Percentiles rank a stretch among this genome's conserved stretches.
Conservation (phyloP, 2,113 vertebrate species). For the Ptilonorhynchus violaceus region DNA sequence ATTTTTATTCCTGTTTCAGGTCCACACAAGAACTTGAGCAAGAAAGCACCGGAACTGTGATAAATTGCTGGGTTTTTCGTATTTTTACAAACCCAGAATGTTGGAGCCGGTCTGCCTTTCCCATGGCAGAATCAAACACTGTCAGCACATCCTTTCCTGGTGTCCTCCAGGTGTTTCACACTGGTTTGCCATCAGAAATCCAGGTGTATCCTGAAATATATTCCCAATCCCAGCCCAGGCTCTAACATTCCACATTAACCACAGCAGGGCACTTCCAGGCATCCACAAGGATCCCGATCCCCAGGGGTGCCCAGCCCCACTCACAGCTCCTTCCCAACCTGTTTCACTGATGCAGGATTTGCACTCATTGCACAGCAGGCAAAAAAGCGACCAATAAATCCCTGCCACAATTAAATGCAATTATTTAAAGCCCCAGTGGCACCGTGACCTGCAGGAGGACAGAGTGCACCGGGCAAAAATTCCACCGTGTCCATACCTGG, state of each 20-base stretch:
- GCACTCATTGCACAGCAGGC: background rate
- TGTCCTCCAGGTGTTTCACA: background rate
- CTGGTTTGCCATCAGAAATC: background rate
- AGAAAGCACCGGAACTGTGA: background rate
- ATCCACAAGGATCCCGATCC: background rate
- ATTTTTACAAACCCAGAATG: background rate
- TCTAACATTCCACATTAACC: background rate
- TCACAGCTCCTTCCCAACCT: background rate
- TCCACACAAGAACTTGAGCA: background rate
- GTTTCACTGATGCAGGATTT: background rate
- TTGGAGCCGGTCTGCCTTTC: background rate
- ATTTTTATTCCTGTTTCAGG: background rate
- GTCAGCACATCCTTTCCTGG: background rate
- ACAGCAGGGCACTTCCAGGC: background rate
- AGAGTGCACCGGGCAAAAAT: background rate
- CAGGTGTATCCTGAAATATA: background rate
- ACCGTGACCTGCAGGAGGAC: conserved; percentile 24
- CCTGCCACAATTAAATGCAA: background rate
- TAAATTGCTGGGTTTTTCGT: background rate
- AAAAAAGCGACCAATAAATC: background rate
- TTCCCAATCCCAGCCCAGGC: background rate
- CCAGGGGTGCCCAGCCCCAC: background rate
- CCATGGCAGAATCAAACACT: background rate
- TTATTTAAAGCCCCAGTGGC: background rate
- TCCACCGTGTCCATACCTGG: fast-evolving